These are phyloP conservation scores for Cordilura impudica DNA, from an alignment of 2,888 invertebrate genomes.

Conservation along the genomic window DNA sequence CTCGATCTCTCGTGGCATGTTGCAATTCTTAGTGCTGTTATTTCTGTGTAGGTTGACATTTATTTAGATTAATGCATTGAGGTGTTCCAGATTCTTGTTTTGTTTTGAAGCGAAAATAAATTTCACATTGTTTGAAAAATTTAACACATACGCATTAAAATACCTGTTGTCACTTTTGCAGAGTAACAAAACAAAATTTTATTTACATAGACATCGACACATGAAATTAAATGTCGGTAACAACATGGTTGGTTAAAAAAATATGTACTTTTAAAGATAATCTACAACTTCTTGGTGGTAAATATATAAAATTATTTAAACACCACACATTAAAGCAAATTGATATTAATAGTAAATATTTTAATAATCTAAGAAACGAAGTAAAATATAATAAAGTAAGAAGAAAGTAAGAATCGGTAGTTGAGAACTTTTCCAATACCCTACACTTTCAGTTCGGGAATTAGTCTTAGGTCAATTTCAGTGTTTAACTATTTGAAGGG, in stretches of 20 bases:
- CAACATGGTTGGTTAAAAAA: not conserved
- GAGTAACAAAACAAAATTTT: not conserved
- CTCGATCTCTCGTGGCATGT: slow-evolving; percentile 6
- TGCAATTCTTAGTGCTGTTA: slow-evolving; percentile 26
- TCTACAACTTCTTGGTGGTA: not conserved
- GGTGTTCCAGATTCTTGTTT: slow-evolving; percentile 29
- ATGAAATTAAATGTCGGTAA: not conserved
- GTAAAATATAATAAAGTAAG: too few relatives aligned
- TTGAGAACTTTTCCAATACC: too few relatives aligned
- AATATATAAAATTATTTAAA: too few relatives aligned
- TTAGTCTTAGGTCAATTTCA: too few relatives aligned
- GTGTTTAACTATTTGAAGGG: too few relatives aligned
- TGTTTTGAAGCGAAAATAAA: not conserved
- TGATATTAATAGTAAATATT: too few relatives aligned
- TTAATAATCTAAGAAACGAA: too few relatives aligned
- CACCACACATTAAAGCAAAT: too few relatives aligned
- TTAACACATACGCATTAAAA: not conserved
- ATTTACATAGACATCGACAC: not conserved
- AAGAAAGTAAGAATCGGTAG: too few relatives aligned
- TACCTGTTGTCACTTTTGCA: slow-evolving; percentile 1
- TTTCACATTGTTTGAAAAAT: not conserved
- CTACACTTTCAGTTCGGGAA: too few relatives aligned
- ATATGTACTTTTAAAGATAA: not conserved
- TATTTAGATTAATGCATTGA: slow-evolving; percentile 60
- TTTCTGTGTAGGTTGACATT: slow-evolving; percentile 62